phyloP scores from a whole-genome alignment of 1,140 invertebrate genomes.

The Potamilus streckersoni region DNA sequence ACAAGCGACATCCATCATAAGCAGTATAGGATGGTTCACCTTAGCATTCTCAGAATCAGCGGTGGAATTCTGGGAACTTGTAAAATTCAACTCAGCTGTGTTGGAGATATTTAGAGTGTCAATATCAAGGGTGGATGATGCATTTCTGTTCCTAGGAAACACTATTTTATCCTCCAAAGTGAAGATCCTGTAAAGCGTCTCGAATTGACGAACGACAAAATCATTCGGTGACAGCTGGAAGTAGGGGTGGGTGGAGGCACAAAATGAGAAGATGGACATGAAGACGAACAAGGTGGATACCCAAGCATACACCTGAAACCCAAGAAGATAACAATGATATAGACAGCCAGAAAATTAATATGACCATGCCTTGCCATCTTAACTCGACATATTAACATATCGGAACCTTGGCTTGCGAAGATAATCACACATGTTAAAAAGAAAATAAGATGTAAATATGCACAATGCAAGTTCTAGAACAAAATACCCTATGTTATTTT shows the following conservation, averaged over 20 bases:
- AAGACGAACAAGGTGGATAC: constrained; percentile 62
- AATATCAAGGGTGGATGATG: constrained; percentile 1
- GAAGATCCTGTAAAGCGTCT: constrained; percentile 51
- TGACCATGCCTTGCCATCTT: too few relatives aligned
- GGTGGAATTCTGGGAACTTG: constrained; percentile 8
- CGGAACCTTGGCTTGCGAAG: too few relatives aligned
- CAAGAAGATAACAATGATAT: constrained; percentile 11
- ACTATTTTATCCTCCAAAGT: constrained; percentile 36
- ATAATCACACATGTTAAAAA: too few relatives aligned
- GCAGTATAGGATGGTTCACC: constrained; percentile 53
- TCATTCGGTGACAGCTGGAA: constrained; percentile 48
- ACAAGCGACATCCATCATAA: constrained; percentile 59
- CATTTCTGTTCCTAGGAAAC: neutral
- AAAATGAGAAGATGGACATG: constrained; percentile 63
- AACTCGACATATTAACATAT: too few relatives aligned
- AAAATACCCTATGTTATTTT: too few relatives aligned
- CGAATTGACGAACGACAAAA: constrained; percentile 28
- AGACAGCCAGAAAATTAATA: too few relatives aligned
- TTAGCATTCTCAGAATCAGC: constrained; percentile 8
- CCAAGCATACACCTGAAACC: constrained; percentile 61
- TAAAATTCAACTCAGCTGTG: neutral
- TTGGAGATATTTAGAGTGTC: neutral
- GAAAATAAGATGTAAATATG: too few relatives aligned
- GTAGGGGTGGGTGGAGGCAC: constrained; percentile 57
- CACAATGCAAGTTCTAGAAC: too few relatives aligned